These are phyloP conservation scores for Tolypeutes matacus DNA, from an alignment of 2,797 vertebrate species.

Conservation along the genomic window DNA sequence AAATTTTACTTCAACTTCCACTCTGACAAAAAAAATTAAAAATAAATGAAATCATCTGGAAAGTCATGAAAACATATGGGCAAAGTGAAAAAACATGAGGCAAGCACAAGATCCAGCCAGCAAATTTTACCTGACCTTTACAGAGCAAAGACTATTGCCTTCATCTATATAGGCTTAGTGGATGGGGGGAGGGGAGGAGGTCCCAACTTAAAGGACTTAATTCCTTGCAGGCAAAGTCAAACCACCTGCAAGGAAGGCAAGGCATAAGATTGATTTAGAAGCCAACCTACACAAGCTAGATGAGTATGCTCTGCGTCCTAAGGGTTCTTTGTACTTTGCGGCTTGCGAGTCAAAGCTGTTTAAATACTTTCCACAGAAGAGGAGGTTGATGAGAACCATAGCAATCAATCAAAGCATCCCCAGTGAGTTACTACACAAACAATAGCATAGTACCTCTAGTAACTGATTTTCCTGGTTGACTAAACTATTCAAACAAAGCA, in stretches of 20 bases:
- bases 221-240: constrained; percentile 71
- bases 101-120: constrained; percentile 2
- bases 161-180: constrained; percentile 4
- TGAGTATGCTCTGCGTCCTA: constrained; percentile 14
- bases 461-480: constrained; percentile 71
- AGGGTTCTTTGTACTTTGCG: constrained; percentile 24
- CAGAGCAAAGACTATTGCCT: constrained; percentile 7
- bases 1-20: background rate
- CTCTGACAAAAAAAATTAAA: constrained; percentile 26
- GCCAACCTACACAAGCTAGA: constrained; percentile 8
- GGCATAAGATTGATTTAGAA: background rate
- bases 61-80: background rate
- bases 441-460: constrained; percentile 67
- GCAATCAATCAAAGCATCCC: constrained; percentile 78
- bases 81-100: background rate
- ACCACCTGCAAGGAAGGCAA: constrained; percentile 76
- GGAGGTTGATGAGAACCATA: constrained; percentile 64
- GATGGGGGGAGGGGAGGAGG: background rate
- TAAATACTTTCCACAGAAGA: constrained; percentile 67
- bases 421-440: constrained; percentile 77
- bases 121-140: constrained; percentile 60
- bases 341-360: constrained; percentile 47
- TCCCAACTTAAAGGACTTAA: constrained; percentile 68
- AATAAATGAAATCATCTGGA: background rate
- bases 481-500: constrained; percentile 75